phyloP scores from a whole-genome alignment of 2,113 vertebrate species.

The Lampris megalopsis region DNA sequence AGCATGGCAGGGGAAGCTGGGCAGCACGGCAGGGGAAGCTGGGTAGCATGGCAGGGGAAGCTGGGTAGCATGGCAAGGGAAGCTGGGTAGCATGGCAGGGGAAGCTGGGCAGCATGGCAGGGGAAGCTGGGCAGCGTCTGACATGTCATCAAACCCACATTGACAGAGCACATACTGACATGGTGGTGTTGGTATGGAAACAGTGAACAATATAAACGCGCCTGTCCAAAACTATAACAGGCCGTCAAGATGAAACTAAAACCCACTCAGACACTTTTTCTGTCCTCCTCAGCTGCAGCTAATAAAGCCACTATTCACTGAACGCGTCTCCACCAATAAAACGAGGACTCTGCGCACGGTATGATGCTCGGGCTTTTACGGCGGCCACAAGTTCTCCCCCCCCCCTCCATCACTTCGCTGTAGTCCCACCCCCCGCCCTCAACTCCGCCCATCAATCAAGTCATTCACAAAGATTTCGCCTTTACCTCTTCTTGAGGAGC shows the following conservation, averaged over 20 bases:
- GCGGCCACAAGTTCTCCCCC: constrained; percentile 46
- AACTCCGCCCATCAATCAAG: constrained; percentile 54
- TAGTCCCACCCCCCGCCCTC: constrained; percentile 36
- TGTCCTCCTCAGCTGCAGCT: constrained; percentile 50
- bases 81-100: too few relatives aligned
- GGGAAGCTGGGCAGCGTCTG: too few relatives aligned
- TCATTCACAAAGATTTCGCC: constrained; percentile 64
- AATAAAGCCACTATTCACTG: constrained; percentile 48
- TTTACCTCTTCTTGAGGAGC: constrained; percentile 39
- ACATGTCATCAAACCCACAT: too few relatives aligned
- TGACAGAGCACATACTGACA: too few relatives aligned
- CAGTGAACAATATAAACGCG: too few relatives aligned
- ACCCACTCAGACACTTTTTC: constrained; percentile 2
- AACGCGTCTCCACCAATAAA: constrained; percentile 53
- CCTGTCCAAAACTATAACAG: neutral
- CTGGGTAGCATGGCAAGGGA: too few relatives aligned
- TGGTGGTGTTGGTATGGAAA: too few relatives aligned
- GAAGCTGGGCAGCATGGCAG: too few relatives aligned
- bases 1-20: too few relatives aligned
- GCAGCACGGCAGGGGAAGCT: too few relatives aligned
- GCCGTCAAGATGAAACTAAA: neutral
- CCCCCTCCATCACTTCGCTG: constrained; percentile 26
- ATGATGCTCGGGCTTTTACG: constrained; percentile 36
- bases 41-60: too few relatives aligned
- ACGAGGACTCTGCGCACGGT: constrained; percentile 27